Base-by-base conservation (phyloP, 2,888 invertebrate genomes). In the Strigamia transsilvanica region DNA sequence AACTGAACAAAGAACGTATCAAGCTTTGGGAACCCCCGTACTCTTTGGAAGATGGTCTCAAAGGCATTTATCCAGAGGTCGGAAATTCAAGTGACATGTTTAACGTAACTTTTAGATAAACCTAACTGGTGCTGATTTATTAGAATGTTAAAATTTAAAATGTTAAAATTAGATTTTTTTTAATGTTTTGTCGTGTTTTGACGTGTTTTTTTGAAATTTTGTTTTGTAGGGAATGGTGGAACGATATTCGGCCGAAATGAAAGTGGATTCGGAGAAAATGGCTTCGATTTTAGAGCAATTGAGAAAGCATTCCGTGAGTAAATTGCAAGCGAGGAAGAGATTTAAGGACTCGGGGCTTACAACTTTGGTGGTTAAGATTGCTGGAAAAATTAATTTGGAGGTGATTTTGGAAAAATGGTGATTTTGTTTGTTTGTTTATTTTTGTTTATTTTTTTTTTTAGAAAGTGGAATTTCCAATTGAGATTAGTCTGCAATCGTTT, bases 281-380 rank as follows among this genome's bases (percentile, higher is more conserved):
- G 86, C 90, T 27, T 87, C 89, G 83, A 91, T 92, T 0, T 85
- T 94, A 18, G 90, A 88, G 79, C 91, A 92, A 84, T 88, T 94
- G 0, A 92, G 94, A 86, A 86, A 88, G 4, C 92, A 93, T 87
- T 93, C 95, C 0, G 86, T 94, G 0, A 92, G 93, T 82, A 92
- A 94, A 85, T 89, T 93, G 15, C 92, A 92, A 83, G 92, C 93
- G 32, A 91, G 93, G 84, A 91, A 91, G 4, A 91, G 91, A 82
- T 94, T 91, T 85, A 91, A 91, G 84, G 91, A 92, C 85, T 93
- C 93, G 0, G 94, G 94, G 0, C 86, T 92, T 81, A 94, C 94
- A 0, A 92, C 93, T 0, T 88, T 95, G 32, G 91, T 92, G 86
- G 89, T 95, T 0, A 92, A 93, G 84, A 90, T 92, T 1, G 90